Evolutionary conservation across 1,140 invertebrate genomes (phyloP), one percentile per base, ranked within the genome.

Genomic region (Drosophila equinoxialis): DNA sequence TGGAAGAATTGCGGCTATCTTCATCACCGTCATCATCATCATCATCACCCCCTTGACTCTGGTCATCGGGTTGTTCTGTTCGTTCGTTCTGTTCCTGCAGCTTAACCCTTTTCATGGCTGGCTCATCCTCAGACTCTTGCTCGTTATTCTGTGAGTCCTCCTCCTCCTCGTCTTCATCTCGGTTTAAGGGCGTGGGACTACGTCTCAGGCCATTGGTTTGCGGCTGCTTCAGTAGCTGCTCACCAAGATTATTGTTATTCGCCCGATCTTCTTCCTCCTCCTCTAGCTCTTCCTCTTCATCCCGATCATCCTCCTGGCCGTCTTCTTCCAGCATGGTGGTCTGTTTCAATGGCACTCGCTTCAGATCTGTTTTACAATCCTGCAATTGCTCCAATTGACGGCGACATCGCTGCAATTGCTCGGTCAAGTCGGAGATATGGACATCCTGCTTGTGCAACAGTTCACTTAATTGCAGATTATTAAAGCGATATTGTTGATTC

Each of bases 401-500:
- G 2, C 85, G 90, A 58, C 79, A 85, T 4, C 78, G 69, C 51
- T 92, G 91, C 63, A 92, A 51, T 35, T 92, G 81, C 23, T 90
- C 83, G 7, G 78, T 76, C 30, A 92, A 74, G 51, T 92, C 91
- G n/a, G 62, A 58, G 11, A 92, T 90, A 30, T 91, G 82, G 55
- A 74, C 77, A 59, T 92, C 89, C 55, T 86, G 79, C 39, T 81
- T 84, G 45, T 89, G 82, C 11, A 91, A 62, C 55, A 89, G 68
- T 60, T 91, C 82, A 26, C 84, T 79, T 20, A 91, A 58, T 55
- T 91, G 90, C 39, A 81, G 45, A 68, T 87, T 91, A 17, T 79
- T 81, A 41, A 78, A 84, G 39, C 91, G 85, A 73, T 86, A 78
- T 65, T 91, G 91, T 37, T 89, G 78, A 51, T 92, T 92, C 67